Evolutionary conservation across 2,113 vertebrate species (phyloP).

Genomic region (Hydropotes inermis): DNA sequence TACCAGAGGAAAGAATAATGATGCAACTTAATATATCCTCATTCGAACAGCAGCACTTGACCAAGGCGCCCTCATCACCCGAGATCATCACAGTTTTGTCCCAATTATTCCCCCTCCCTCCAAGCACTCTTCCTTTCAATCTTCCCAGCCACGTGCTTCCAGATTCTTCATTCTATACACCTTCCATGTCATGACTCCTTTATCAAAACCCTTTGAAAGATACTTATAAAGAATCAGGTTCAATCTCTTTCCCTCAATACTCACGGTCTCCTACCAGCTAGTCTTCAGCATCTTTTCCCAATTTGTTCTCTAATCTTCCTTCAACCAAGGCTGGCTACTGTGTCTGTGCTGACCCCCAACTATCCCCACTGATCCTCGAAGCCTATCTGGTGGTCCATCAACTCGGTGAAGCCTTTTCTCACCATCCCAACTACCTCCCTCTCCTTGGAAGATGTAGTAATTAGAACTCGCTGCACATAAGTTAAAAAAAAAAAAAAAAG

Average conservation of each 20-base stretch:
- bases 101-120: neutral
- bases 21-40: neutral
- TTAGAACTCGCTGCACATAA: neutral
- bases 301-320: neutral
- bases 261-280: neutral
- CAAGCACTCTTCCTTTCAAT: neutral
- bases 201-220: neutral
- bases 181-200: neutral
- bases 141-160: neutral
- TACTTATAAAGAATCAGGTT: neutral
- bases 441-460: neutral
- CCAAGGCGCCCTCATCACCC: rapidly evolving
- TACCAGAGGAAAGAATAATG: neutral
- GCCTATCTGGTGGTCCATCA: neutral
- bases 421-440: neutral
- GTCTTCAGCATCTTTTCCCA: neutral
- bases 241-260: neutral
- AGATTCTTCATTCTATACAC: neutral
- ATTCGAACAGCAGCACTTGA: neutral
- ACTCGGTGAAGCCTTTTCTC: neutral
- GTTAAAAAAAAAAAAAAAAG: neutral
- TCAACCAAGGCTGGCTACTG: neutral
- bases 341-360: neutral
- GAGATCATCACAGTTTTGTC: neutral
- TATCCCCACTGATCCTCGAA: neutral